Evolutionary conservation across 2,888 invertebrate genomes (phyloP).

Genomic region (Laothoe populi): DNA sequence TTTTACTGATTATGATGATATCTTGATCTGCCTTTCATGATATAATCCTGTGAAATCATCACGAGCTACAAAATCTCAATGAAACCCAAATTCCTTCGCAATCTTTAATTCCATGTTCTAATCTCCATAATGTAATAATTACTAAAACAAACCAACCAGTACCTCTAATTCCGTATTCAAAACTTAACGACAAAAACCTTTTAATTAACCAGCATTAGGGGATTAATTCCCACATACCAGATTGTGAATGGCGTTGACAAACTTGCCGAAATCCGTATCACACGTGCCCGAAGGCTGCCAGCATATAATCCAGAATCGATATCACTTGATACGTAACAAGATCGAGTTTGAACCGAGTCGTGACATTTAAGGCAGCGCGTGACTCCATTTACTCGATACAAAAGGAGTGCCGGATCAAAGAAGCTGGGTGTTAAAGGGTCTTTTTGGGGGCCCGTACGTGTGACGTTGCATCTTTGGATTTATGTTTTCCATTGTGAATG

Average conservation of each 20-base stretch:
- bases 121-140: background rate
- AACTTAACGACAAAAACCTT: background rate
- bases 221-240: slow-evolving; percentile 16
- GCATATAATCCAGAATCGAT: slow-evolving; percentile 30
- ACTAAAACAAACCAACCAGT: background rate
- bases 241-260: slow-evolving; percentile 29
- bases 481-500: background rate
- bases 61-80: background rate
- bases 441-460: slow-evolving; percentile 28
- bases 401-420: slow-evolving; percentile 60
- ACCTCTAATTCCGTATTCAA: background rate
- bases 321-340: slow-evolving; percentile 44
- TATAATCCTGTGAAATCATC: too few species aligned
- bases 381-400: slow-evolving; percentile 70
- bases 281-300: slow-evolving; percentile 25
- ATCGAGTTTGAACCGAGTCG: slow-evolving; percentile 65
- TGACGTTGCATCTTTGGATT: background rate
- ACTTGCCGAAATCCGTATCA: slow-evolving; percentile 32
- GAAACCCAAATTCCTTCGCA: background rate
- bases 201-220: slow-evolving; percentile 14
- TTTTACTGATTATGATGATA: too few species aligned
- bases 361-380: slow-evolving; percentile 69
- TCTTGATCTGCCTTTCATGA: too few species aligned
- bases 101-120: background rate
- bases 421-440: slow-evolving; percentile 41